These are phyloP conservation scores for Decapterus maruadsi DNA, from an alignment of 2,797 vertebrate species.

Conservation along the genomic window DNA sequence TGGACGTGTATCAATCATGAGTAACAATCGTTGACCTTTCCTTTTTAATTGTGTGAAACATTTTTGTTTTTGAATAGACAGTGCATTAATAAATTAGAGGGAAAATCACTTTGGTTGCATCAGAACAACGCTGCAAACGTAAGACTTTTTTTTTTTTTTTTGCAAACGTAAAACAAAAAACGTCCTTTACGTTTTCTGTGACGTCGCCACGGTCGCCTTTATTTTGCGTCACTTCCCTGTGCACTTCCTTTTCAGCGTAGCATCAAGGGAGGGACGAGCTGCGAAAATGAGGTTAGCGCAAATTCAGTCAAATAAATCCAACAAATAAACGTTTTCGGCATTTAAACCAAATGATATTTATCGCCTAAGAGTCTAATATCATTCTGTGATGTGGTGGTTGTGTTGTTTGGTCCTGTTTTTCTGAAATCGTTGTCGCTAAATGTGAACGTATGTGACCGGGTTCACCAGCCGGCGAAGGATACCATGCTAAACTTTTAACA, in stretches of 20 bases:
- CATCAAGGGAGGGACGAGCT: slow-evolving; percentile 43
- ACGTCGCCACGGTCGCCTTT: slow-evolving; percentile 52
- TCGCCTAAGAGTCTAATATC: rapidly evolving
- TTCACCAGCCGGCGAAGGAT: background rate
- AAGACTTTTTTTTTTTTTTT: no score
- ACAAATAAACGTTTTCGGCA: rapidly evolving
- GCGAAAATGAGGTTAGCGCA: slow-evolving; percentile 82
- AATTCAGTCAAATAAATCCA: background rate
- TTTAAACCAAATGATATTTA: rapidly evolving
- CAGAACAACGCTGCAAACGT: background rate
- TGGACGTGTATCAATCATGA: background rate
- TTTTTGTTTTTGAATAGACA: no score
- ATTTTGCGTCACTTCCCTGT: slow-evolving; percentile 74
- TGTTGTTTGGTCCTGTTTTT: background rate
- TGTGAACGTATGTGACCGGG: background rate
- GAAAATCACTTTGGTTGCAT: background rate
- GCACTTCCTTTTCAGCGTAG: slow-evolving; percentile 81
- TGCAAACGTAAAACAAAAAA: background rate
- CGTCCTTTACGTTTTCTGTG: slow-evolving; percentile 5
- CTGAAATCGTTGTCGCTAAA: background rate
- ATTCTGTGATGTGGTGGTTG: rapidly evolving
- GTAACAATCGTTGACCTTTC: no score
- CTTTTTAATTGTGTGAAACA: background rate
- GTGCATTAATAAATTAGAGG: background rate
- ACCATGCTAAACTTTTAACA: background rate